These are phyloP conservation scores for Alloplasta piceator DNA, from an alignment of 2,888 invertebrate genomes.

Conservation along the genomic window DNA sequence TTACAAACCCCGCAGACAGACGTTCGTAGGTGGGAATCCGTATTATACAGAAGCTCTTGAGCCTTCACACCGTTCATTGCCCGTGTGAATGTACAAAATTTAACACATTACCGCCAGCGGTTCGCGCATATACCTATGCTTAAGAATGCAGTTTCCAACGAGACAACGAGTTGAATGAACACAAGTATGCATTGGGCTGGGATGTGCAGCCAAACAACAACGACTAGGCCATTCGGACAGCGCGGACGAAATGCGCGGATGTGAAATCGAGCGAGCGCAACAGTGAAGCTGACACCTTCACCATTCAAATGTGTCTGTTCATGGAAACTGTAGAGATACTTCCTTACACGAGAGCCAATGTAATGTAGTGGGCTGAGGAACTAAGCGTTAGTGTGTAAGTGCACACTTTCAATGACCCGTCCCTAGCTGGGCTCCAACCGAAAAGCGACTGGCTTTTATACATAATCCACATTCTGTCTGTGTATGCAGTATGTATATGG, in stretches of 20 bases:
- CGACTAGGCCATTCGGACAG: constrained; percentile 20
- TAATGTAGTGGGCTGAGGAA: constrained; percentile 8
- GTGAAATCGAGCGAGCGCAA: not conserved
- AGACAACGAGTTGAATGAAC: constrained; percentile 26
- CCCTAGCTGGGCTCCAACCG: constrained; percentile 10
- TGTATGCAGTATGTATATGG: not conserved
- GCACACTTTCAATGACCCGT: not conserved
- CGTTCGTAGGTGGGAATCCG: not conserved
- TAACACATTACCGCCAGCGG: not conserved
- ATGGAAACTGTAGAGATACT: not conserved
- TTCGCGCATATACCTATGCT: not conserved
- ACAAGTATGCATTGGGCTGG: constrained; percentile 7
- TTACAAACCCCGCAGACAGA: not conserved
- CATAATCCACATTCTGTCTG: not conserved
- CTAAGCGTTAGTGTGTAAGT: not conserved
- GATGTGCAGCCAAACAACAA: constrained; percentile 25
- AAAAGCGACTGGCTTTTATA: constrained; percentile 17
- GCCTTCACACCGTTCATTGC: not conserved
- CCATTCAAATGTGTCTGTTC: constrained; percentile 36
- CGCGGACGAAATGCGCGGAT: constrained; percentile 17
- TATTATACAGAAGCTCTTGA: constrained; percentile 6
- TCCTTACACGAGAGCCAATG: constrained; percentile 26
- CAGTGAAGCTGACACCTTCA: constrained; percentile 28
- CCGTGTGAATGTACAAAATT: not conserved
- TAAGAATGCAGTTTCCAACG: constrained; percentile 1